Evolutionary conservation across 53 echinoderm and acorn worm species (phyloP), one percentile per base, ranked within the genome.

Genomic region (Astropecten irregularis): DNA sequence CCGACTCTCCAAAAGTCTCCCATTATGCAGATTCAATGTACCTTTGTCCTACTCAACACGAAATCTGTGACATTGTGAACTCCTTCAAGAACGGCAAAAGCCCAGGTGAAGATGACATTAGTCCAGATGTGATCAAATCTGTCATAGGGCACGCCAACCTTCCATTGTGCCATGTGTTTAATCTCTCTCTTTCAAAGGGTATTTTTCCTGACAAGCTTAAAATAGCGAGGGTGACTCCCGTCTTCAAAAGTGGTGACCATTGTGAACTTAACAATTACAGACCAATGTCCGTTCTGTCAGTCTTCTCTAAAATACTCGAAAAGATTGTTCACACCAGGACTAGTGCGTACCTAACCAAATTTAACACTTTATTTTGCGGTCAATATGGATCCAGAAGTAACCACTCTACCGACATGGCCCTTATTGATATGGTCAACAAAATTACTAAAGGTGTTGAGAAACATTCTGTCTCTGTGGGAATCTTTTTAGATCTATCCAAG

Each of bases 351-450:
- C 58, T 82, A 9, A 63, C 46, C 16, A 82, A 82, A 28, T 48
- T 49, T n/a, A 39, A 77, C 3, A 15, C 66, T 6, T 20, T 82
- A 16, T 82, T 18, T 23, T 35, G 49, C 33, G 49, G 49, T 10
- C 82, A 82, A 51, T 82, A 64, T 64, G 82, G 82, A 7, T 82
- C 66, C 37, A 18, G 82, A 30, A 49, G 35, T 13, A 51, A 51
- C 31, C 49, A 64, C 16, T 65, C 31, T 16, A 82, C 82, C 1
- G 64, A 65, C 3, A 25, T 28, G 29, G 82, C 82, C n/a, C 55
- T 82, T 5, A 49, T 64, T 33, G 82, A 82, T 35, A 27, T 82
- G 2, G 32, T 66, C 2, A 60, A 77, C 49, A 83, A 83, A 34
- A 29, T 83, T 7, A 38, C 52, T 10, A 11, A 83, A 20, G 68